Conservation (phyloP, 92 coral and sea anemone species). For the Micromussa lordhowensis region DNA sequence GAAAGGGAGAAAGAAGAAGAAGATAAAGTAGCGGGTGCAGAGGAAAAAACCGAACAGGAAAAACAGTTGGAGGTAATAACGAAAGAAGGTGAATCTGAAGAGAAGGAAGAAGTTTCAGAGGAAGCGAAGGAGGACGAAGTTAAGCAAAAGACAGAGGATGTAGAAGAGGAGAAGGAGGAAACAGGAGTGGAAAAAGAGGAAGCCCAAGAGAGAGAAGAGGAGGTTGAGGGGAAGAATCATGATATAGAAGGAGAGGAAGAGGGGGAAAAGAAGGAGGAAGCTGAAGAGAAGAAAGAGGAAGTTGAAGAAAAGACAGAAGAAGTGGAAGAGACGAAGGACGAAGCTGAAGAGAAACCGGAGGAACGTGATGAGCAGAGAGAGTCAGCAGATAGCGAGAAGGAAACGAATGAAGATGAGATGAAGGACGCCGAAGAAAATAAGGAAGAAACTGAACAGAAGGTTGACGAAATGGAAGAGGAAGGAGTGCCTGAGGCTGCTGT, state of each 20-base stretch:
- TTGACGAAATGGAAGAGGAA: constrained; percentile 5
- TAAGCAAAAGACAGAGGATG: neutral
- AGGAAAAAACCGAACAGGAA: constrained; percentile 3
- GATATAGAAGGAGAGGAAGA: constrained; percentile 11
- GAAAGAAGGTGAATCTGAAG: neutral
- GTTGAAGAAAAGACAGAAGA: neutral
- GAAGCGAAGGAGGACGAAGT: constrained; percentile 9
- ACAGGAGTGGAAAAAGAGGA: constrained; percentile 5
- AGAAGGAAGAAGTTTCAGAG: neutral
- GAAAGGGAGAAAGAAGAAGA: constrained; percentile 13
- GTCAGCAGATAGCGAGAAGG: neutral
- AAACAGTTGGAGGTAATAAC: neutral
- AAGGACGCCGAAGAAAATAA: constrained; percentile 4
- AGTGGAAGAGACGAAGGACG: neutral
- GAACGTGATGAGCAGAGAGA: neutral
- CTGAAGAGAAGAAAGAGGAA: neutral
- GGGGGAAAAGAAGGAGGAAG: neutral
- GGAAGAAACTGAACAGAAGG: neutral
- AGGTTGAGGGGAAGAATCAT: constrained; percentile 4
- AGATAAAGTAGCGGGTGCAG: constrained; percentile 6
- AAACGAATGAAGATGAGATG: neutral
- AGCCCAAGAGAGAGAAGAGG: neutral
- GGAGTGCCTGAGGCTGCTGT: constrained; percentile 20
- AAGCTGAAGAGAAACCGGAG: constrained; percentile 21
- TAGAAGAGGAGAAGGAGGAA: neutral